Evolutionary conservation across 2,888 invertebrate species (phyloP), one percentile per base, ranked within the genome.

Genomic region (Xanthia icteritia): DNA sequence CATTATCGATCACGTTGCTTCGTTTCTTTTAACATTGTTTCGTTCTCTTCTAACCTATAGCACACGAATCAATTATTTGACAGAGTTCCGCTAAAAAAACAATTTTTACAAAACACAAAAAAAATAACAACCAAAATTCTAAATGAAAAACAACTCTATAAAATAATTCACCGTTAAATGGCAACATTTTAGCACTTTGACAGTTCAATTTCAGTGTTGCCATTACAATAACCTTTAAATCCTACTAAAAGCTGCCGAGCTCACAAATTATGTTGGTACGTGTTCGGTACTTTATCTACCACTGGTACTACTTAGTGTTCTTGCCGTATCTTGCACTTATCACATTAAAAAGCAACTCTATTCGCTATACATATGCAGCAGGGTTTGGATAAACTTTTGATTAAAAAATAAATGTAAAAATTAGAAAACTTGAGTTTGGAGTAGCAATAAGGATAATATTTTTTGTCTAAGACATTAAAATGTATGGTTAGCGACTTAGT

Each of bases 21-120:
- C 95, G 95, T 95, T 96, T 95, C 95, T 90, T 91, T 91, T 90
- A 93, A 96, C 95, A 95, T 95, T 95, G 95, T 95, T 93, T 93
- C 92, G 94, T 95, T 95, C 85, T 91, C 86, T 83, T 89, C 93
- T 95, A 95, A 90, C 93, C 95, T 95, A 95, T 71, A 86, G 79
- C 82, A 45, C 75, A 81, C 78, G 70, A 71, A 77, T n/a, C 56
- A 77, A 87, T 85, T 87, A 87, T 84, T 81, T 74, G 77, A 89
- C 68, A 77, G 86, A 85, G 82, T 56, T 56, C 61, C 13, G 6
- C 17, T 39, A 66, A 66, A 69, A 65, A 68, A 74, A 63, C 17
- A 63, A 61, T 74, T 75, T 68, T 81, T 77, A 77, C 72, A 79
- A 68, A 79, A 76, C 65, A 76, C 60, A 36, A 79, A 82, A 68